phyloP scores from a whole-genome alignment of 1,140 invertebrate species.

The Nephila pilipes region DNA sequence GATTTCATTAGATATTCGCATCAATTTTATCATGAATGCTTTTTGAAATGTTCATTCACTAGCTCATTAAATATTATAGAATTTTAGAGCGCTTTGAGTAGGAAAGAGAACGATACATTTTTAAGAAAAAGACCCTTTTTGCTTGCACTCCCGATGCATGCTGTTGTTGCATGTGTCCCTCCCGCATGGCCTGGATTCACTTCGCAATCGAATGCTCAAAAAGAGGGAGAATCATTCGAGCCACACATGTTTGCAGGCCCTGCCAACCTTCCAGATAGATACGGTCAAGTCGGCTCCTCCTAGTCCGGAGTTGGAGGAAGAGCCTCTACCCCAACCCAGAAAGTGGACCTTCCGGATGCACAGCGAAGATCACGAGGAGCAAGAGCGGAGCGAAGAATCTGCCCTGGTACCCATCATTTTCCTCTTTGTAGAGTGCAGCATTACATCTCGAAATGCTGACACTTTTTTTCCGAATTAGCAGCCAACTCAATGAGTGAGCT shows the following conservation, averaged over 20 bases:
- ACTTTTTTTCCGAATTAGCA: neutral
- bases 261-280: slow-evolving; percentile 61
- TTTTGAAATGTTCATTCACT: too few relatives aligned
- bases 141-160: neutral
- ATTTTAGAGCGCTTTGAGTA: too few relatives aligned
- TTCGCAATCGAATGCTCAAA: neutral
- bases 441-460: neutral
- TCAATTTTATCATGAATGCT: too few relatives aligned
- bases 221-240: neutral
- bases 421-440: neutral
- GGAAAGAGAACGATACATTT: too few relatives aligned
- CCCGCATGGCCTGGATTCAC: neutral
- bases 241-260: slow-evolving; percentile 18
- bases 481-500: neutral
- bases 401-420: neutral
- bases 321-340: neutral
- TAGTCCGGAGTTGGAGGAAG: slow-evolving; percentile 62
- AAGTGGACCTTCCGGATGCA: slow-evolving; percentile 13
- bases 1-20: too few relatives aligned
- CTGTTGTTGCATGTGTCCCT: neutral
- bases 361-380: neutral
- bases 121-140: too few relatives aligned
- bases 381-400: neutral
- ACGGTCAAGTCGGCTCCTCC: slow-evolving; percentile 60
- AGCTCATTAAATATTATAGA: too few relatives aligned